phyloP scores from a whole-genome alignment of 2,113 vertebrate genomes.

The Tachycineta bicolor region DNA sequence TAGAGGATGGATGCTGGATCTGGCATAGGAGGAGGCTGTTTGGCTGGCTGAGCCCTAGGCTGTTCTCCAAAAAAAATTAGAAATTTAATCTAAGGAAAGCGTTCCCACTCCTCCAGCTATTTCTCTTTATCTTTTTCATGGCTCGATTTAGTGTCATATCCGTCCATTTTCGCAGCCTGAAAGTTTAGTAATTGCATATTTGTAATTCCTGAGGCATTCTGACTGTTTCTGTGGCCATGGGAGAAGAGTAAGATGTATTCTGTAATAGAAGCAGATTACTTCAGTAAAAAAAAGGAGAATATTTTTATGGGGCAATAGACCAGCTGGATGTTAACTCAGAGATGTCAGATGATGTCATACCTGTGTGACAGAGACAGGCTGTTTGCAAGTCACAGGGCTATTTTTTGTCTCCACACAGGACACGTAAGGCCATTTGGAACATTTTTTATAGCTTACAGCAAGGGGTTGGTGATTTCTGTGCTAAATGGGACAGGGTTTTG shows the following conservation, averaged over 20 bases:
- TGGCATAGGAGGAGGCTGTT: background rate
- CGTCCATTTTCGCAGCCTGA: background rate
- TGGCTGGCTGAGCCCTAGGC: background rate
- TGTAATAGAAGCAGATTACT: background rate
- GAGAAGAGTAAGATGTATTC: background rate
- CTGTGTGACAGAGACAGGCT: background rate
- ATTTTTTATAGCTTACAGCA: background rate
- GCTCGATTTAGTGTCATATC: background rate
- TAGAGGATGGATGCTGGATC: background rate
- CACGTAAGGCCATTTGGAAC: background rate
- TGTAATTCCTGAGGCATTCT: background rate
- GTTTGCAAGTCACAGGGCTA: background rate
- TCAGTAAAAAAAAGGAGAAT: background rate
- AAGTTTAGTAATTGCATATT: background rate
- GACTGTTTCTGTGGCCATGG: background rate
- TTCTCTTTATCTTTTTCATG: background rate
- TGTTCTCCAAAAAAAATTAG: constrained; percentile 3
- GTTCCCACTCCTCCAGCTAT: background rate
- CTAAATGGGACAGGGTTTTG: background rate
- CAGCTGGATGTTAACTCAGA: background rate
- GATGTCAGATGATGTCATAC: constrained; percentile 4
- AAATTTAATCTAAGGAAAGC: background rate
- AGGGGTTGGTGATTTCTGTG: background rate
- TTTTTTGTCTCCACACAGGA: background rate
- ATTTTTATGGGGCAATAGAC: background rate